Evolutionary conservation across 2,888 invertebrate genomes (phyloP), one percentile per base, ranked within the genome.

Genomic region (Mythimna impura): DNA sequence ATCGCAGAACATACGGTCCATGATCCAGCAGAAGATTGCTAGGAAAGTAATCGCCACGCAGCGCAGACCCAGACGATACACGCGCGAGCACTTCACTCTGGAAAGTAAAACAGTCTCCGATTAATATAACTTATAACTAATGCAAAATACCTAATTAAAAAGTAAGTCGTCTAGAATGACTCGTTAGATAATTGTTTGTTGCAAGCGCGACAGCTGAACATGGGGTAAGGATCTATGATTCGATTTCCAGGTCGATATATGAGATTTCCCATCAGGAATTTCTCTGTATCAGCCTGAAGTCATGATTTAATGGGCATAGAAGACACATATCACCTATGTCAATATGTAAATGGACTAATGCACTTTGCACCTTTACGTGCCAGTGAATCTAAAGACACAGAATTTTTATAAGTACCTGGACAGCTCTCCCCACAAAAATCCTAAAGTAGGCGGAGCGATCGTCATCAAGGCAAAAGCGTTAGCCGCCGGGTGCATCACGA

Each of bases 381-480:
- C 14, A 47, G 47, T 17, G 14, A 25, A 55, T 14, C 12, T 25
- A 12, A 22, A 55, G 7, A 2, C 2, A 2, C 14, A 6, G 9
- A 36, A n/a, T 50, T 8, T 36, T 54, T 9, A 52, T 14, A 71
- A 58, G 17, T 95, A 98, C 98, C 97, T 97, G 89, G 96, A 96
- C 52, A 98, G 91, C 93, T 98, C 98, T 69, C 96, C 93, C 87
- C 97, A 97, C 87, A 98, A 93, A 87, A 98, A 96, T 66, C 96
- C 93, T 85, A 98, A 96, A 14, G 98, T 97, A 60, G 98, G 98
- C 36, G 98, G 91, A 58, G 97, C 97, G 76, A 98, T 95, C 25
- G 96, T 96, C 98, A 98, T 98, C 77, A 98, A 93, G 25, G 97
- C 98, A 92, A 98, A 98, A 36, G 98, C 98, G 93, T 98, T 98